Percentiles rank a stretch among this genome's conserved stretches.
These are phyloP conservation scores for Psammodynastes pulverulentus DNA, from an alignment of 2,113 vertebrate species.

Conservation along the genomic window DNA sequence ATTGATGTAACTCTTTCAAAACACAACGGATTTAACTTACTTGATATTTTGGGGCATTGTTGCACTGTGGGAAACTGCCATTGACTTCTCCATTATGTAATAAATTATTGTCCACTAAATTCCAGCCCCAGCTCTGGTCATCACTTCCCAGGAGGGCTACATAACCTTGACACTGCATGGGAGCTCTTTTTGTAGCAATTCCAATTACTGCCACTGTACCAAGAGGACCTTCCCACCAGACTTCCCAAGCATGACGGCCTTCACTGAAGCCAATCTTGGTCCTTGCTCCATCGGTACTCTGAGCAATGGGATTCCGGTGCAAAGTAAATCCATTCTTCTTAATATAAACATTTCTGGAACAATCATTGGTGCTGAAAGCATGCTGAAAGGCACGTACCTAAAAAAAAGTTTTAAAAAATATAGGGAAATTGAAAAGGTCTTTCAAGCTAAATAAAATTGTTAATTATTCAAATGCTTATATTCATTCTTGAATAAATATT, in stretches of 20 bases:
- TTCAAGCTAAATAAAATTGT: background rate
- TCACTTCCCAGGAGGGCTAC: constrained; percentile 95
- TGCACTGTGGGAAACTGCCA: constrained; percentile 97
- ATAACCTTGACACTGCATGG: constrained; percentile 98
- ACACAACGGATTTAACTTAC: constrained; percentile 61
- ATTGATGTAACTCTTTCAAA: background rate
- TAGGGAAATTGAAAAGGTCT: background rate
- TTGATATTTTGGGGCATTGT: constrained; percentile 98
- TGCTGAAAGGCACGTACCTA: constrained; percentile 93
- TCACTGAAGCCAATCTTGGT: constrained; percentile 96
- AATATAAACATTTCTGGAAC: constrained; percentile 96
- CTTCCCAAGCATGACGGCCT: constrained; percentile 97
- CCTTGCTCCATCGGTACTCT: constrained; percentile 96
- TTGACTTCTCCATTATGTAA: constrained; percentile 97
- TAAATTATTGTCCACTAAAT: constrained; percentile 98
- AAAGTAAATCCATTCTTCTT: constrained; percentile 98
- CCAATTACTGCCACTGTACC: constrained; percentile 97
- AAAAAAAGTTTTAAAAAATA: background rate
- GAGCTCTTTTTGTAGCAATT: constrained; percentile 91
- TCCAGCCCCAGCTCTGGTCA: constrained; percentile 99
- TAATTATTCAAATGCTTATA: background rate
- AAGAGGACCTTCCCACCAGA: constrained; percentile 98
- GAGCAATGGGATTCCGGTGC: constrained; percentile 97
- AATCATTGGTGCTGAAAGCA: constrained; percentile 95
- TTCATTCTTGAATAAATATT: background rate